Conservation (phyloP, 37 sponge, comb jelly and placozoan genomes). For the Eunapius fragilis region DNA sequence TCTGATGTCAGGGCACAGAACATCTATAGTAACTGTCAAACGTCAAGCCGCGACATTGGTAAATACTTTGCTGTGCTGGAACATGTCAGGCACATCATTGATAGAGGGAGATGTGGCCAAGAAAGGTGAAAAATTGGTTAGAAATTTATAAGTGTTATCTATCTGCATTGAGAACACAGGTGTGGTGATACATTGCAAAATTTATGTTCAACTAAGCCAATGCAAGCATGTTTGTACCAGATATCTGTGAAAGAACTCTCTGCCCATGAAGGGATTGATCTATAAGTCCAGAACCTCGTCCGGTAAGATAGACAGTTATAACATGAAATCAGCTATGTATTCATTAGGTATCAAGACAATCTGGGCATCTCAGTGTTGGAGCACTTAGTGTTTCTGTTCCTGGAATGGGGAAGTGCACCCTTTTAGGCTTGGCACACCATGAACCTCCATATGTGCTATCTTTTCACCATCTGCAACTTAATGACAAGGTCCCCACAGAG, state of each 20-base stretch:
- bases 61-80: conserved; percentile 3
- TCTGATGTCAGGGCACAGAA: neutral
- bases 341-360: no score
- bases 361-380: no score
- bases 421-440: no score
- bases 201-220: neutral
- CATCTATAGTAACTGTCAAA: neutral
- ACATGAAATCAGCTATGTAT: neutral
- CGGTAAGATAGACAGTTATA: no score
- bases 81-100: conserved; percentile 8
- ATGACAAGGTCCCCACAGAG: no score
- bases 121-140: neutral
- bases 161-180: neutral
- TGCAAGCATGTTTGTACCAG: neutral
- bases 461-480: no score
- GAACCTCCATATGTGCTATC: no score
- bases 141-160: neutral
- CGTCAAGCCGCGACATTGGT: conserved; percentile 56
- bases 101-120: neutral
- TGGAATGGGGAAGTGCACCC: no score
- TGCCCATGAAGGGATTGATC: neutral
- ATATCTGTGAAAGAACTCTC: neutral
- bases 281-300: neutral
- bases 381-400: no score
- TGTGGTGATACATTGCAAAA: neutral